Evolutionary conservation across 35 echinoderm and acorn worm genomes (phyloP).

Genomic region (Eucidaris tribuloides): DNA sequence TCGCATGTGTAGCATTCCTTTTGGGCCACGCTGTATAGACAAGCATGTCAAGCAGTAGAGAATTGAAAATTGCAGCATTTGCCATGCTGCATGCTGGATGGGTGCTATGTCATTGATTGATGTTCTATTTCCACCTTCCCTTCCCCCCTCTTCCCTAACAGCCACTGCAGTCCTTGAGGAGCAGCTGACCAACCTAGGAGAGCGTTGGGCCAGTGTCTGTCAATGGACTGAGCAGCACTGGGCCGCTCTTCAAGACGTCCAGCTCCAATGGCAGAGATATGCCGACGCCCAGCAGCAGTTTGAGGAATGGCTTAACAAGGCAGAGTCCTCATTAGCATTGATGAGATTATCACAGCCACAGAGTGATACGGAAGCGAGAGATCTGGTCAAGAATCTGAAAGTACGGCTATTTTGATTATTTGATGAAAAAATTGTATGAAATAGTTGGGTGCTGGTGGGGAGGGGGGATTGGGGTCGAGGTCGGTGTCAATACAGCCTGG

Average conservation of each 20-base stretch:
- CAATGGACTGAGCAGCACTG: constrained; percentile 95
- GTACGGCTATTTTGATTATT: constrained; percentile 34
- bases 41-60: too few species aligned
- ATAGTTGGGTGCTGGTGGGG: too few species aligned
- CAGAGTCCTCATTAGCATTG: constrained; percentile 61
- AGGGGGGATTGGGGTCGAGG: too few species aligned
- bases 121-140: too few species aligned
- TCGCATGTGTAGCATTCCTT: too few species aligned
- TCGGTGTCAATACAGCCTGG: constrained; percentile 81
- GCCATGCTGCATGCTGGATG: too few species aligned
- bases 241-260: constrained; percentile 77
- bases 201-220: constrained; percentile 95
- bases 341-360: constrained; percentile 66
- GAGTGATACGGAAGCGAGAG: constrained; percentile 51
- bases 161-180: constrained; percentile 87
- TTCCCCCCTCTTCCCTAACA: constrained; percentile 24
- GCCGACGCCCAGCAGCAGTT: constrained; percentile 72
- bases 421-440: too few species aligned
- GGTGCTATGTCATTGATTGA: too few species aligned
- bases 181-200: constrained; percentile 86
- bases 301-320: constrained; percentile 82
- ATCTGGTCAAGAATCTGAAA: constrained; percentile 88
- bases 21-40: too few species aligned
- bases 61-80: too few species aligned
- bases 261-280: constrained; percentile 80